Conservation (phyloP, 2,888 invertebrate species). For the Agrotis segetum region DNA sequence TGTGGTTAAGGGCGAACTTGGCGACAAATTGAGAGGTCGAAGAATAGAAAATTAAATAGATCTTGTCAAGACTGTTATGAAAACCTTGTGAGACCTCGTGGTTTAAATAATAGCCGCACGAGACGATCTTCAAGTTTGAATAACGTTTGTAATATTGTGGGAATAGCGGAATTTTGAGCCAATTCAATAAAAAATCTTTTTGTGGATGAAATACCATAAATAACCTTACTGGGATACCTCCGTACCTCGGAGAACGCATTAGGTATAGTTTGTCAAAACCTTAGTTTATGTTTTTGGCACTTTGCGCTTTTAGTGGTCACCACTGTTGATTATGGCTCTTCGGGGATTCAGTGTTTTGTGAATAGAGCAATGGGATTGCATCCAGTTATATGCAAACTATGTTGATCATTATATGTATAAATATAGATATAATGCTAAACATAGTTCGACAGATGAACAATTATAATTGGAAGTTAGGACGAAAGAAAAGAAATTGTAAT, state of each 20-base stretch:
- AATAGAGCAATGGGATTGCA: too few relatives aligned
- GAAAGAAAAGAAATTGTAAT: too few relatives aligned
- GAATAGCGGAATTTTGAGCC: too few relatives aligned
- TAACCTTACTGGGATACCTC: neutral
- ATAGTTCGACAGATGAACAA: too few relatives aligned
- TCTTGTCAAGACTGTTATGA: neutral
- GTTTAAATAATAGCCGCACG: neutral
- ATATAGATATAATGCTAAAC: too few relatives aligned
- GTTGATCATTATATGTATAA: too few relatives aligned
- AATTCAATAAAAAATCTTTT: neutral
- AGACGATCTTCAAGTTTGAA: neutral
- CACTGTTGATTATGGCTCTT: too few relatives aligned
- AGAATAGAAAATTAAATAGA: slow-evolving; percentile 22
- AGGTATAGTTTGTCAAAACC: neutral
- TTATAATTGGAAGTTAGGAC: too few relatives aligned
- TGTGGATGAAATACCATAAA: neutral
- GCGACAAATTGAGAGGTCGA: slow-evolving; percentile 12
- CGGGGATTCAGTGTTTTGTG: too few relatives aligned
- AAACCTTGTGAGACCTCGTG: neutral
- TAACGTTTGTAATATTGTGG: neutral
- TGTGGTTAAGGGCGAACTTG: slow-evolving; percentile 27
- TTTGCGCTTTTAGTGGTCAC: too few relatives aligned
- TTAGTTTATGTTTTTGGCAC: neutral
- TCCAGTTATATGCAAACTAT: too few relatives aligned
- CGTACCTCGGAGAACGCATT: neutral